These are phyloP conservation scores for Malacoctenus gilli DNA, from an alignment of 2,797 vertebrate species.

Conservation along the genomic window DNA sequence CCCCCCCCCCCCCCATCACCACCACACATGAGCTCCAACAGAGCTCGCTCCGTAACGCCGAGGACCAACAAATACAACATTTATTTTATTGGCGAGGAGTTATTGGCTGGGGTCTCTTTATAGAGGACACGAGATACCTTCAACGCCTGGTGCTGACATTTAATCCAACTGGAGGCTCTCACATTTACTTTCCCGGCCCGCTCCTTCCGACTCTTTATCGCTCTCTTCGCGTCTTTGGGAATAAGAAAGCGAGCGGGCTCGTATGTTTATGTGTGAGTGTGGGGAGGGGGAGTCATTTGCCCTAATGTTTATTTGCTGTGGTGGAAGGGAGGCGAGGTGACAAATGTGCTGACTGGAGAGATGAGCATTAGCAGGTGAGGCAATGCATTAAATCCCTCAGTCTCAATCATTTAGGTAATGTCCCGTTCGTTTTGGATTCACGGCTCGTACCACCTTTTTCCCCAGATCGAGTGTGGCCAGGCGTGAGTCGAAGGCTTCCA, in stretches of 20 bases:
- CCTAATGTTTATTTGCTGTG: conserved; percentile 84
- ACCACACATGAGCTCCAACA: conserved; percentile 2
- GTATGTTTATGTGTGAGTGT: conserved; percentile 84
- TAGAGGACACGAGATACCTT: conserved; percentile 24
- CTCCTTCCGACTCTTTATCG: conserved; percentile 7
- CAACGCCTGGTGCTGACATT: conserved; percentile 10
- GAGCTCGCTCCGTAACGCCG: conserved; percentile 21
- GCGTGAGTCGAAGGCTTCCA: conserved; percentile 84
- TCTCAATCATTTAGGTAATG: conserved; percentile 90
- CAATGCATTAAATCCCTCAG: conserved; percentile 85
- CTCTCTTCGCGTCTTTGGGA: conserved; percentile 29
- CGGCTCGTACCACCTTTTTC: conserved; percentile 77
- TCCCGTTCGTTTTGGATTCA: conserved; percentile 81
- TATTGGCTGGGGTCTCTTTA: conserved; percentile 13
- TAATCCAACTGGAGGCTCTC: conserved; percentile 28
- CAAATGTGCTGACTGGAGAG: conserved; percentile 86
- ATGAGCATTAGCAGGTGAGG: conserved; percentile 85
- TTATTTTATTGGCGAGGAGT: conserved; percentile 36
- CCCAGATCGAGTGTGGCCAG: conserved; percentile 79
- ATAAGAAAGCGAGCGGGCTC: conserved; percentile 67
- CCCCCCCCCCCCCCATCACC: neutral
- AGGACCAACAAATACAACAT: conserved; percentile 4
- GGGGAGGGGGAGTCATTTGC: conserved; percentile 83
- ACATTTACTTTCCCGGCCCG: conserved; percentile 10
- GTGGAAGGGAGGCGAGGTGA: conserved; percentile 85